Percentiles rank a stretch among this genome's conserved stretches.
Evolutionary conservation across 1,140 invertebrate species (phyloP).

Genomic region (Drosophila sechellia): DNA sequence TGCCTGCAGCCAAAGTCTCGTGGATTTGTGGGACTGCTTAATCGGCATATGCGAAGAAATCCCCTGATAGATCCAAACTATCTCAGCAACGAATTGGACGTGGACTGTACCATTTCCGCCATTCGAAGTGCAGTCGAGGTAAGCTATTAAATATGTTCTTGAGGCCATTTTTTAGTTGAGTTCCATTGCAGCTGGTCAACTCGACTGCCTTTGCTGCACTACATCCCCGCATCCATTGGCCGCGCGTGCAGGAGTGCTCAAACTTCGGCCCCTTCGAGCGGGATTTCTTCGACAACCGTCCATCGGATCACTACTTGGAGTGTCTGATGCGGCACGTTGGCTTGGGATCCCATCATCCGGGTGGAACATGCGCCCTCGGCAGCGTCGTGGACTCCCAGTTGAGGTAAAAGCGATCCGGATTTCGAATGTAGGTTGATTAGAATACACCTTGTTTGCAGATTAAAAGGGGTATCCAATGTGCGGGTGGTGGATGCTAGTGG

Average conservation of each 20-base stretch:
- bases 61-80: constrained; percentile 92
- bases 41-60: constrained; percentile 86
- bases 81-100: constrained; percentile 86
- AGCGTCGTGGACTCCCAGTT: constrained; percentile 66
- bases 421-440: no score
- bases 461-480: constrained; percentile 87
- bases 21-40: constrained; percentile 87
- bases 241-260: constrained; percentile 87
- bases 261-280: constrained; percentile 77
- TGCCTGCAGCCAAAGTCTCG: constrained; percentile 89
- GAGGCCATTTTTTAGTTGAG: neutral
- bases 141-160: neutral
- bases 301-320: constrained; percentile 87
- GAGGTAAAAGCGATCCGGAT: constrained; percentile 33
- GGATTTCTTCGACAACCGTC: constrained; percentile 71
- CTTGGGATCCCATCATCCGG: constrained; percentile 89
- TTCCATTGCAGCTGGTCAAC: constrained; percentile 72
- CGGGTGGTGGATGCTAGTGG: constrained; percentile 89
- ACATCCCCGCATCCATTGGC: constrained; percentile 88
- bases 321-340: constrained; percentile 88
- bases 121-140: constrained; percentile 86
- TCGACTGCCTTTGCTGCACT: constrained; percentile 87
- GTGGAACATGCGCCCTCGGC: constrained; percentile 89
- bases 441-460: constrained; percentile 84
- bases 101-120: constrained; percentile 87